phyloP scores from a whole-genome alignment of 2,888 invertebrate species.

The Amphipyra berbera region DNA sequence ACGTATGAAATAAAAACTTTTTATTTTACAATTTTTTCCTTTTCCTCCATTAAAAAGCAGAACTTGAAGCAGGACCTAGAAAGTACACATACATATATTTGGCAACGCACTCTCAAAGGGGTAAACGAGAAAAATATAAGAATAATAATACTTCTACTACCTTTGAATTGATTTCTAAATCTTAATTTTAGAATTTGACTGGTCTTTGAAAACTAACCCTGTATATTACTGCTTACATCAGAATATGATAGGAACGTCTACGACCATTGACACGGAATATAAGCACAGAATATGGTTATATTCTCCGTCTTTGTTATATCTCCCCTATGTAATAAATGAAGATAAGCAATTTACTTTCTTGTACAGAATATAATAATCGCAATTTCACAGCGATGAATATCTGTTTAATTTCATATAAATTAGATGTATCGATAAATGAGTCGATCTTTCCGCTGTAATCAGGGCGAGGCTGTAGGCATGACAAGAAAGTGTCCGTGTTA shows the following conservation, averaged over 20 bases:
- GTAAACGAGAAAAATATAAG: too few relatives aligned
- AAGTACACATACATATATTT: too few relatives aligned
- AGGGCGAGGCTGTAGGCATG: slow-evolving; percentile 66
- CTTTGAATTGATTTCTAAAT: too few relatives aligned
- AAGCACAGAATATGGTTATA: slow-evolving; percentile 26
- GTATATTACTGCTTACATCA: too few relatives aligned
- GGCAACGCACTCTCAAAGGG: too few relatives aligned
- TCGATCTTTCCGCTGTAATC: slow-evolving; percentile 72
- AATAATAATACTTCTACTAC: too few relatives aligned
- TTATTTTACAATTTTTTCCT: too few relatives aligned
- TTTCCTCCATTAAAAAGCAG: too few relatives aligned
- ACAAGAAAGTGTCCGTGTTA: slow-evolving; percentile 83
- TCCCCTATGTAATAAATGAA: slow-evolving; percentile 43
- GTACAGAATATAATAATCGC: slow-evolving; percentile 46
- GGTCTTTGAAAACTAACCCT: too few relatives aligned
- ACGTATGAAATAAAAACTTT: too few relatives aligned
- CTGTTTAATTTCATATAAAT: slow-evolving; percentile 62
- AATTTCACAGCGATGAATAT: slow-evolving; percentile 53
- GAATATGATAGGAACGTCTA: not conserved
- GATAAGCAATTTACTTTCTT: slow-evolving; percentile 44
- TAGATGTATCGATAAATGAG: slow-evolving; percentile 62
- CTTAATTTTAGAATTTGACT: too few relatives aligned
- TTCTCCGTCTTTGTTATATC: slow-evolving; percentile 45
- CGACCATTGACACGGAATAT: not conserved
- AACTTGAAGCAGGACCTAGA: too few relatives aligned